These are phyloP conservation scores for Montipora capitata DNA, from an alignment of 92 coral and sea anemone genomes.

Conservation along the genomic window DNA sequence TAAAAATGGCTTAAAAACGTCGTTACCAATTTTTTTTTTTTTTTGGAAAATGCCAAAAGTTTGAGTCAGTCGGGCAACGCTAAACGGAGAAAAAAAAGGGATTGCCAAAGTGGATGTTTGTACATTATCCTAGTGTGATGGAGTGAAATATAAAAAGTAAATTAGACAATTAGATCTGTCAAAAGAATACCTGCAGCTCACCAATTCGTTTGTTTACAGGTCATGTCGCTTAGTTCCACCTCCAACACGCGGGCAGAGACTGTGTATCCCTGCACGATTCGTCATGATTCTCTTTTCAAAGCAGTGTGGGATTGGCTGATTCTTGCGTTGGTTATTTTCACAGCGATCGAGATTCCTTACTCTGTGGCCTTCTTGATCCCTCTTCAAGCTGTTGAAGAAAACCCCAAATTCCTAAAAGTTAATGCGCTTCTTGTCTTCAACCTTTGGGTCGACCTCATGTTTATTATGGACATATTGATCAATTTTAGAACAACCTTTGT, in stretches of 20 bases:
- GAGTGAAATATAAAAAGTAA: no score
- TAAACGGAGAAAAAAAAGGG: no score
- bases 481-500: slow-evolving; percentile 97
- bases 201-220: slow-evolving; percentile 64
- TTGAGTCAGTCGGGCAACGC: no score
- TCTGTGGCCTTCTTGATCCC: slow-evolving; percentile 87
- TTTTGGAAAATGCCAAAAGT: no score
- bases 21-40: no score
- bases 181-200: neutral
- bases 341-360: slow-evolving; percentile 98
- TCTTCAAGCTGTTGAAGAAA: slow-evolving; percentile 23
- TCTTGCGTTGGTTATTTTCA: slow-evolving; percentile 89
- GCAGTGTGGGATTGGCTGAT: slow-evolving; percentile 99
- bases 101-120: no score
- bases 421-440: slow-evolving; percentile 75
- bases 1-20: no score
- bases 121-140: no score
- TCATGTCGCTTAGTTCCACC: slow-evolving; percentile 94
- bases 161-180: no score
- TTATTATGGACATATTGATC: slow-evolving; percentile 89
- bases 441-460: slow-evolving; percentile 93
- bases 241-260: slow-evolving; percentile 83
- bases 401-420: neutral
- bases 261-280: slow-evolving; percentile 88
- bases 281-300: slow-evolving; percentile 95